These are phyloP conservation scores for Hypotaenidia philippensis DNA, from an alignment of 2,797 vertebrate genomes.

Conservation along the genomic window DNA sequence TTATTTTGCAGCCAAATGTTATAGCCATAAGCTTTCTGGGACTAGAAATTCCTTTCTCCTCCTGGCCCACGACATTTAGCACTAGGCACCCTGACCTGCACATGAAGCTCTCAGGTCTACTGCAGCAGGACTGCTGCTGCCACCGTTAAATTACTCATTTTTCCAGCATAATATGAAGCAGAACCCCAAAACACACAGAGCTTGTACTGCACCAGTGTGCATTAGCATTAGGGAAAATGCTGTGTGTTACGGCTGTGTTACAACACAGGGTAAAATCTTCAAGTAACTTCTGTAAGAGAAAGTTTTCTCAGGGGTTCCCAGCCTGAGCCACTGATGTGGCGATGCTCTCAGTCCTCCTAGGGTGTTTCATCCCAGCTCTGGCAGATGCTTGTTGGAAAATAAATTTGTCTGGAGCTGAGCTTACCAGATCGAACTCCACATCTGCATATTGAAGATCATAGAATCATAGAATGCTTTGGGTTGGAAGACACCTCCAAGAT, in stretches of 20 bases:
- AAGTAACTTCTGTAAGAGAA: not conserved
- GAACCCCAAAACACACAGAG: not conserved
- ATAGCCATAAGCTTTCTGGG: not conserved
- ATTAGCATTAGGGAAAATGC: not conserved
- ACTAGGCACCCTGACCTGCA: fast-evolving
- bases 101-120: not conserved
- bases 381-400: not conserved
- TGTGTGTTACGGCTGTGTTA: not conserved
- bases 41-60: not conserved
- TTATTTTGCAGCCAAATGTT: not conserved
- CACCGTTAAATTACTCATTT: not conserved
- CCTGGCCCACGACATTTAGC: not conserved
- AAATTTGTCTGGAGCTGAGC: not conserved
- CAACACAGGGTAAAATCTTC: not conserved
- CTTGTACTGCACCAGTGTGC: not conserved
- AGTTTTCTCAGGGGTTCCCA: not conserved
- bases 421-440: fast-evolving
- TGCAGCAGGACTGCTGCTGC: not conserved
- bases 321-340: fast-evolving
- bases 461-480: no score
- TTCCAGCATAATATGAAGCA: not conserved
- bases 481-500: no score
- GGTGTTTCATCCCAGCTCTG: not conserved
- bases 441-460: not conserved
- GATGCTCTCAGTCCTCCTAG: not conserved